Conservation (phyloP, 2,888 invertebrate genomes). For the Pantelozetes paolii region DNA sequence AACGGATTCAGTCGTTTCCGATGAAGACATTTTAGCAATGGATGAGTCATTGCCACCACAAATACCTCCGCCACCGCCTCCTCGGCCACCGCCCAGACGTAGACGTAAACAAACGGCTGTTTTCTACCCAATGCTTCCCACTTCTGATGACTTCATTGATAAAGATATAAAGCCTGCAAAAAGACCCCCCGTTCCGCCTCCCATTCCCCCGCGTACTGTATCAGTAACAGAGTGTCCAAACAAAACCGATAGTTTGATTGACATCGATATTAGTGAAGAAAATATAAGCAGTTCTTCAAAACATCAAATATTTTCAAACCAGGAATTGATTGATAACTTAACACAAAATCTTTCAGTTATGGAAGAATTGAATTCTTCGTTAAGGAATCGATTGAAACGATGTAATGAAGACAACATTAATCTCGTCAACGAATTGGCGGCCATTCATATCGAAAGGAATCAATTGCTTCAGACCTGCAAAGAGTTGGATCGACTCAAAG, state of each 20-base stretch:
- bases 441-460: conserved; percentile 18
- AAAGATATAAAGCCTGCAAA: neutral
- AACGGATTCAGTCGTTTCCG: neutral
- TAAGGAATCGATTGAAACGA: neutral
- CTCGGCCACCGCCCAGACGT: neutral
- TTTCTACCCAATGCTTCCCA: neutral
- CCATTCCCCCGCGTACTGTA: conserved; percentile 5
- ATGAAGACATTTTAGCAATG: neutral
- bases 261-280: neutral
- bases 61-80: neutral
- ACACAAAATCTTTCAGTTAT: conserved; percentile 20
- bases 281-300: neutral
- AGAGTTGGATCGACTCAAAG: conserved; percentile 23
- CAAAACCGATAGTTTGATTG: neutral
- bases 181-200: conserved; percentile 10
- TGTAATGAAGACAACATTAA: conserved; percentile 5
- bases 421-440: conserved; percentile 21
- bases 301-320: neutral
- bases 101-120: conserved; percentile 10
- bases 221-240: neutral
- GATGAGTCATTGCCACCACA: neutral
- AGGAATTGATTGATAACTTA: conserved; percentile 17
- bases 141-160: no score
- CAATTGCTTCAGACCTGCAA: conserved; percentile 13
- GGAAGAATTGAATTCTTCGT: conserved; percentile 11